These are phyloP conservation scores for Ovis canadensis DNA, from an alignment of 2,113 vertebrate species.

Conservation along the genomic window DNA sequence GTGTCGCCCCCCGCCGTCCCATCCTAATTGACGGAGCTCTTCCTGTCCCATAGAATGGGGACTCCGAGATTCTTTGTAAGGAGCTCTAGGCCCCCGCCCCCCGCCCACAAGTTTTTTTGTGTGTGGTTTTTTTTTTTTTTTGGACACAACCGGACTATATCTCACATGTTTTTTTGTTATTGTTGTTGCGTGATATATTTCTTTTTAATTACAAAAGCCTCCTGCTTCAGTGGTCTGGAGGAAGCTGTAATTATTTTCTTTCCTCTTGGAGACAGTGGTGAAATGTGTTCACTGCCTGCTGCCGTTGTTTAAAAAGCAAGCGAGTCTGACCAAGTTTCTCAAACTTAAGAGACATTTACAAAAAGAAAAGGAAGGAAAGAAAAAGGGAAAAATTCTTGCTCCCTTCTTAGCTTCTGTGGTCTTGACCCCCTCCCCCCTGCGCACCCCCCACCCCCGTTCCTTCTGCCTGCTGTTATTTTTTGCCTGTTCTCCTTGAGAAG, in stretches of 20 bases:
- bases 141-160: neutral
- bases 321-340: constrained; percentile 27
- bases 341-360: neutral
- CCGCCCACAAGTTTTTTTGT: neutral
- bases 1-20: no score
- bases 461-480: neutral
- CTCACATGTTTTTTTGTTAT: neutral
- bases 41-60: neutral
- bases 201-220: constrained; percentile 8
- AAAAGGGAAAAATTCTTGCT: neutral
- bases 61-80: neutral
- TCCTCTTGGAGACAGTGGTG: constrained; percentile 15
- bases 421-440: neutral
- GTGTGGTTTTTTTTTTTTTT: neutral
- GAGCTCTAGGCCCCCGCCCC: neutral
- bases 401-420: neutral
- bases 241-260: constrained; percentile 42
- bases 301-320: constrained; percentile 35
- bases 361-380: neutral
- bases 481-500: neutral
- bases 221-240: neutral
- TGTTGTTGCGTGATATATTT: no score
- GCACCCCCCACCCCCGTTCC: neutral
- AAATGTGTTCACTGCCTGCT: neutral
- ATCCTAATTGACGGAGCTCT: neutral